These are phyloP conservation scores for Acanthisitta chloris DNA, from an alignment of 2,113 vertebrate species.

Conservation along the genomic window DNA sequence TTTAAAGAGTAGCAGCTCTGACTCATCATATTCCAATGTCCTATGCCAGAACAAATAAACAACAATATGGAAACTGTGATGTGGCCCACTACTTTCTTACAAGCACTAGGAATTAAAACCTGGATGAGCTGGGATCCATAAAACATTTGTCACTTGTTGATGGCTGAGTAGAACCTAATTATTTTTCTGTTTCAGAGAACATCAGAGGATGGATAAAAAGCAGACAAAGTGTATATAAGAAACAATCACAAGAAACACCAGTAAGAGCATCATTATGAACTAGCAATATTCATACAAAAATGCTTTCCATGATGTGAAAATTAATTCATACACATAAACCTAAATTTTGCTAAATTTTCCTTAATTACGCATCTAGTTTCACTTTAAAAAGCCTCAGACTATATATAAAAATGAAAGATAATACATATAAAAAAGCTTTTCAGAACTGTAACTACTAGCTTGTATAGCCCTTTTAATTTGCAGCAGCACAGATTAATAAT, in stretches of 20 bases:
- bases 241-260: neutral
- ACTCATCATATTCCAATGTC: fast-evolving
- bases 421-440: neutral
- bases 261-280: neutral
- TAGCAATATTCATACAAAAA: neutral
- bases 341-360: neutral
- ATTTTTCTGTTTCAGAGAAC: neutral
- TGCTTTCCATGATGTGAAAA: neutral
- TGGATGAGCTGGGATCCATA: neutral
- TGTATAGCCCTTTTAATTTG: neutral
- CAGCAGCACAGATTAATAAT: neutral
- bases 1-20: neutral
- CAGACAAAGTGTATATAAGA: neutral
- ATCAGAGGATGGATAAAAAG: neutral
- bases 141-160: neutral
- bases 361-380: neutral
- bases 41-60: neutral
- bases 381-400: neutral
- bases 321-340: neutral
- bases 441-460: neutral
- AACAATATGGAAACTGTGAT: neutral
- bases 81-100: neutral
- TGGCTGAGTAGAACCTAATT: neutral
- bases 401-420: neutral
- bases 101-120: neutral